Percentiles rank a stretch among this genome's conserved stretches.
Conservation (phyloP, 2,797 vertebrate species). For the Cynopterus sphinx region DNA sequence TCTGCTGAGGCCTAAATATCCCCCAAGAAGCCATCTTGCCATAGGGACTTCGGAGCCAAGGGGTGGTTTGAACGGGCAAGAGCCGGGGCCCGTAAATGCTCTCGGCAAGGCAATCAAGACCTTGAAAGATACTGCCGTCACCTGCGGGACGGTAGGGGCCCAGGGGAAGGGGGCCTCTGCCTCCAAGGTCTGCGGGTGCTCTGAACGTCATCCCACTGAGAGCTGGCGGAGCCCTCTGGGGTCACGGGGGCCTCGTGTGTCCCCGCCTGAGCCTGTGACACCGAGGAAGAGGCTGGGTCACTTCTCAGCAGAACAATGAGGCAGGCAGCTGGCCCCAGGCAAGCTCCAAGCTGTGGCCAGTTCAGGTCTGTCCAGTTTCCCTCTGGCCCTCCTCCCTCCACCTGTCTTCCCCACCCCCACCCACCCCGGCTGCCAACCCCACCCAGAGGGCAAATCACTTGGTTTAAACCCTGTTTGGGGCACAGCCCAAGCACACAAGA, state of each 20-base stretch:
- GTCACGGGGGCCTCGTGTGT: not conserved
- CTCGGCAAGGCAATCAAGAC: rapidly evolving
- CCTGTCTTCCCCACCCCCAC: not conserved
- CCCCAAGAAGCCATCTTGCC: not conserved
- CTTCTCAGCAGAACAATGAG: not conserved
- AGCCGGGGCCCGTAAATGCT: not conserved
- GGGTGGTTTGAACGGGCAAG: not conserved
- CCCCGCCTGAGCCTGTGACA: not conserved
- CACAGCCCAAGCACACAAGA: not conserved
- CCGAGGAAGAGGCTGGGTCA: not conserved
- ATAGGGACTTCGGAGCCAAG: not conserved
- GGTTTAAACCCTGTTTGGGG: not conserved
- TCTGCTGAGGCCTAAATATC: not conserved
- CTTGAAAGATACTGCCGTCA: not conserved
- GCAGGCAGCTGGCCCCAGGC: not conserved
- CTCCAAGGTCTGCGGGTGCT: not conserved
- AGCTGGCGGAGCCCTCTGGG: not conserved
- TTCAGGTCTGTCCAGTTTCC: not conserved
- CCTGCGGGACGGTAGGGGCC: not conserved
- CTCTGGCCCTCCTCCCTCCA: not conserved
- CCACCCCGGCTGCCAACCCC: no score
- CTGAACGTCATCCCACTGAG: no score
- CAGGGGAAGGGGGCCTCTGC: not conserved
- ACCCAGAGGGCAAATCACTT: no score
- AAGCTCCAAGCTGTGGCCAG: not conserved